phyloP scores from a whole-genome alignment of 2,797 vertebrate species.

The Harpagifer antarcticus region DNA sequence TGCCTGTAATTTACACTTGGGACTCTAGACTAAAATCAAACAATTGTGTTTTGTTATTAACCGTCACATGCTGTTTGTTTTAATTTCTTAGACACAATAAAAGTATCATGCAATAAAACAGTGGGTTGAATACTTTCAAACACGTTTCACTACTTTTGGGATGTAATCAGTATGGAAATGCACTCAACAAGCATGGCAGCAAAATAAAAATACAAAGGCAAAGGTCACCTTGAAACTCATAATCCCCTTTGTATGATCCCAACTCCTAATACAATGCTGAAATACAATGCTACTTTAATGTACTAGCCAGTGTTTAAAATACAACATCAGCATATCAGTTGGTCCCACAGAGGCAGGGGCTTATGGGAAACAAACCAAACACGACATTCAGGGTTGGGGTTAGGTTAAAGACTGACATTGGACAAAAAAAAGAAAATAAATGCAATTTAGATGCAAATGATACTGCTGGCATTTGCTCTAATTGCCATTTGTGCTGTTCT shows the following conservation, averaged over 20 bases:
- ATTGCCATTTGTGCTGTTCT: slow-evolving; percentile 66
- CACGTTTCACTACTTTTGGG: not conserved
- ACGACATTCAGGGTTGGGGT: slow-evolving; percentile 51
- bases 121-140: not conserved
- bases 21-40: no score
- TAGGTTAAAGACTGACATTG: slow-evolving; percentile 59
- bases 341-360: slow-evolving; percentile 27
- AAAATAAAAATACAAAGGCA: not conserved
- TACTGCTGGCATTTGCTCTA: slow-evolving; percentile 71
- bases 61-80: no score
- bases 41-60: no score
- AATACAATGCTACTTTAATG: slow-evolving; percentile 4
- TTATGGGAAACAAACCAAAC: slow-evolving; percentile 48
- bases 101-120: slow-evolving; percentile 1
- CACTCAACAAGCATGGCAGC: no score
- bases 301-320: slow-evolving; percentile 11
- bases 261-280: slow-evolving; percentile 10
- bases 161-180: no score
- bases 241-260: not conserved
- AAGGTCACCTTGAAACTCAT: slow-evolving; percentile 20
- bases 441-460: slow-evolving; percentile 82
- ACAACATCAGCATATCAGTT: slow-evolving; percentile 28
- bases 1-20: no score
- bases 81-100: not conserved
- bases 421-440: slow-evolving; percentile 69